Percentiles rank a stretch among this genome's conserved stretches.
phyloP scores from a whole-genome alignment of 2,797 vertebrate genomes.

The Ispidina lecontei region DNA sequence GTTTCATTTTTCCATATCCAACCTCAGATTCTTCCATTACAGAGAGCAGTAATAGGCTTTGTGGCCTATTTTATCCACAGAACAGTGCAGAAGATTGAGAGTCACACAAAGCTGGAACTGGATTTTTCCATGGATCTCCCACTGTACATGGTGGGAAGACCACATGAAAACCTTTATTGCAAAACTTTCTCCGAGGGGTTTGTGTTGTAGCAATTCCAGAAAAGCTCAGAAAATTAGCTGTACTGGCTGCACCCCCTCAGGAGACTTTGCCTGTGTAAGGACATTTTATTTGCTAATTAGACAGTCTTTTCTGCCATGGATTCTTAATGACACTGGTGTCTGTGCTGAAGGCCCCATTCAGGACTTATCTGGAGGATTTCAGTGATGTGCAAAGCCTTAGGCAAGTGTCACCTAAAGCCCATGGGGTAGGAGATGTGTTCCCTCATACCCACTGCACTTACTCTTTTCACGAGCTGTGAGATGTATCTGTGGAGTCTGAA shows the following conservation, averaged over 20 bases:
- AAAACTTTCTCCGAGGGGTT: constrained; percentile 1
- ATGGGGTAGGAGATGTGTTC: background rate
- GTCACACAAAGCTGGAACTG: background rate
- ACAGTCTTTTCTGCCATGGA: background rate
- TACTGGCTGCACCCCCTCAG: background rate
- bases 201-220: background rate
- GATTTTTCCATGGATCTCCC: background rate
- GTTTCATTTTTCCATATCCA: background rate
- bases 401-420: background rate
- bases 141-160: background rate
- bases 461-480: constrained; percentile 2
- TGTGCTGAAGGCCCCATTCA: background rate
- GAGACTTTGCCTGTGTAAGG: constrained; percentile 17
- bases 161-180: constrained; percentile 18
- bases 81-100: background rate
- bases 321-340: background rate
- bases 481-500: constrained; percentile 2
- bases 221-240: constrained; percentile 19
- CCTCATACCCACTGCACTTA: background rate
- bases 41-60: background rate
- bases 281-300: constrained; percentile 13
- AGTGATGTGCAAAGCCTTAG: background rate
- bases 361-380: background rate
- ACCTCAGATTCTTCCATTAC: background rate
- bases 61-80: background rate